Conservation (phyloP, 1,140 invertebrate genomes). For the Colletes latitarsis region DNA sequence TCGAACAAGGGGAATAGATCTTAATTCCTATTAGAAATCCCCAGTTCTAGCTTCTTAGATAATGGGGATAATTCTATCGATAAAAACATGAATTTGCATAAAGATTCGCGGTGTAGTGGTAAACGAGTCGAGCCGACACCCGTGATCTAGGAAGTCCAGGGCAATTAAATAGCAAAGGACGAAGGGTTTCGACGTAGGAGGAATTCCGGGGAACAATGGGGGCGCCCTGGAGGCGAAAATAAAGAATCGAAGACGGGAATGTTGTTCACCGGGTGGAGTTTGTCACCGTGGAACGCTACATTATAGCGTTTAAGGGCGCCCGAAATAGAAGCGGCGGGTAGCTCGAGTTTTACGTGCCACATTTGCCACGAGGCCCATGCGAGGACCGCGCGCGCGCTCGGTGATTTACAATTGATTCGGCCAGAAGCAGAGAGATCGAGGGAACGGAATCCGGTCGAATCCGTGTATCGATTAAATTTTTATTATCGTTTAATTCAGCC, state of each 20-base stretch:
- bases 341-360: slow-evolving; percentile 63
- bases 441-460: background rate
- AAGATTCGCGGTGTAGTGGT: too few species aligned
- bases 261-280: slow-evolving; percentile 69
- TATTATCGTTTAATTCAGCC: slow-evolving; percentile 11
- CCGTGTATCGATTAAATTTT: slow-evolving; percentile 26
- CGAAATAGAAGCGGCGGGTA: slow-evolving; percentile 59
- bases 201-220: slow-evolving; percentile 43
- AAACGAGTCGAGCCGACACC: background rate
- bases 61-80: too few species aligned
- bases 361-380: slow-evolving; percentile 57
- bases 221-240: slow-evolving; percentile 47
- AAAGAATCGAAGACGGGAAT: slow-evolving; percentile 58
- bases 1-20: too few species aligned
- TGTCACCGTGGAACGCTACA: slow-evolving; percentile 71
- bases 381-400: slow-evolving; percentile 1
- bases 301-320: slow-evolving; percentile 54
- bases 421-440: background rate
- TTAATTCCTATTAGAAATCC: too few species aligned
- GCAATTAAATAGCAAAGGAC: slow-evolving; percentile 26
- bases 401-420: slow-evolving; percentile 55
- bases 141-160: background rate
- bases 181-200: background rate
- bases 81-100: too few species aligned
- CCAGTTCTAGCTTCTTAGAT: too few species aligned